Percentiles rank a stretch among this genome's conserved stretches.
phyloP scores from a whole-genome alignment of 2,888 invertebrate species.

The Pollenia labialis region DNA sequence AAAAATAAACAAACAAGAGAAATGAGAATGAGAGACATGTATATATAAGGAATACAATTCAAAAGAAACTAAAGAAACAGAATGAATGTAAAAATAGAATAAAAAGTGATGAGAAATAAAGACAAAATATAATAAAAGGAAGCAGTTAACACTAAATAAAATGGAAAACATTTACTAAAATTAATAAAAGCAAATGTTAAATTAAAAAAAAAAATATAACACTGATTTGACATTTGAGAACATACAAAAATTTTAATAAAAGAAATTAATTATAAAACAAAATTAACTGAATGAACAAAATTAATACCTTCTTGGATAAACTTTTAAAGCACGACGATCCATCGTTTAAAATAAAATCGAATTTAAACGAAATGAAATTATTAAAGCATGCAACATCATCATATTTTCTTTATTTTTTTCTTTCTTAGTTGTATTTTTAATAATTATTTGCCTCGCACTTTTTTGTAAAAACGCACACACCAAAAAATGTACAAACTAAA shows the following conservation, averaged over 20 bases:
- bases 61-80: constrained; percentile 60
- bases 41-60: constrained; percentile 45
- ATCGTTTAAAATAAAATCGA: constrained; percentile 86
- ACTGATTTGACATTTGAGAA: neutral
- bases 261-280: constrained; percentile 29
- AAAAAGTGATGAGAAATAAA: constrained; percentile 41
- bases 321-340: constrained; percentile 92
- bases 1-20: constrained; percentile 48
- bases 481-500: constrained; percentile 51
- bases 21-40: constrained; percentile 49
- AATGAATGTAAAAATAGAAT: constrained; percentile 27
- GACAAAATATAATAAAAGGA: neutral
- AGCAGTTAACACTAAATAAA: too few relatives aligned
- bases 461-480: constrained; percentile 48
- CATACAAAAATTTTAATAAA: neutral
- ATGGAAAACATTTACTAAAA: too few relatives aligned
- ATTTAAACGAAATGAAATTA: constrained; percentile 81
- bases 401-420: constrained; percentile 64
- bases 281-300: constrained; percentile 51
- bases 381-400: constrained; percentile 78
- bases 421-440: constrained; percentile 44
- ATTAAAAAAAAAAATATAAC: too few relatives aligned
- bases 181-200: too few relatives aligned
- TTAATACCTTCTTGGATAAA: constrained; percentile 92
- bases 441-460: constrained; percentile 60